Percentiles rank a stretch among this genome's conserved stretches.
Evolutionary conservation across 2,797 vertebrate species (phyloP).

Genomic region (Nyctalus aviator): DNA sequence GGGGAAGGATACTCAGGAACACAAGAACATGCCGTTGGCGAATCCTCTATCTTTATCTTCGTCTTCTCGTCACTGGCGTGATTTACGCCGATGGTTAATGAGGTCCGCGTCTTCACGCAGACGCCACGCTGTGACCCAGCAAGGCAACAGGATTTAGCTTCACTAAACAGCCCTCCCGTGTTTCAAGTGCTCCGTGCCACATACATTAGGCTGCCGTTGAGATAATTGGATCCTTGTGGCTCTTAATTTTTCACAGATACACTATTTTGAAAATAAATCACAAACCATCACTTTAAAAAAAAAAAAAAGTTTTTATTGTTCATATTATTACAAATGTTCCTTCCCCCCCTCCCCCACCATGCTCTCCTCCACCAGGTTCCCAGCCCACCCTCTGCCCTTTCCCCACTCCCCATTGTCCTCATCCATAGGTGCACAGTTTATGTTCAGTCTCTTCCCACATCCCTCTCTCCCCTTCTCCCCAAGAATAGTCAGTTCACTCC

Average conservation of each 20-base stretch:
- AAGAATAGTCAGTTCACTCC: too few relatives aligned
- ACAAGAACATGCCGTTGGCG: neutral
- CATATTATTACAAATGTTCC: too few relatives aligned
- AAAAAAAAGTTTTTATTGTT: too few relatives aligned
- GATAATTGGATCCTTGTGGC: constrained; percentile 83
- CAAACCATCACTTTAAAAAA: constrained; percentile 58
- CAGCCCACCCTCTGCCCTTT: too few relatives aligned
- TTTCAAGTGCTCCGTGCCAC: constrained; percentile 68
- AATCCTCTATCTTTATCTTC: neutral
- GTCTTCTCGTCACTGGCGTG: constrained; percentile 52
- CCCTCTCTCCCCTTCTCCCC: too few relatives aligned
- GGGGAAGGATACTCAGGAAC: neutral
- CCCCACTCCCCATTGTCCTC: too few relatives aligned
- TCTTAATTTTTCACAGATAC: constrained; percentile 82
- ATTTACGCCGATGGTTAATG: constrained; percentile 78
- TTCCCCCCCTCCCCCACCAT: too few relatives aligned
- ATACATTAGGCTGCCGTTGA: constrained; percentile 79
- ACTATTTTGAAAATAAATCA: constrained; percentile 84
- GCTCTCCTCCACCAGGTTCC: too few relatives aligned
- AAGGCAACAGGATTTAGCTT: constrained; percentile 74
- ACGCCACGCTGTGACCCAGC: constrained; percentile 81
- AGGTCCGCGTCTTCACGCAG: constrained; percentile 62
- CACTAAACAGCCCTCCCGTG: constrained; percentile 69
- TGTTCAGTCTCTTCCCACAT: too few relatives aligned
- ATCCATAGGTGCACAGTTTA: too few relatives aligned